Evolutionary conservation across 2,797 vertebrate species (phyloP).

Genomic region (Galaxias olidus): DNA sequence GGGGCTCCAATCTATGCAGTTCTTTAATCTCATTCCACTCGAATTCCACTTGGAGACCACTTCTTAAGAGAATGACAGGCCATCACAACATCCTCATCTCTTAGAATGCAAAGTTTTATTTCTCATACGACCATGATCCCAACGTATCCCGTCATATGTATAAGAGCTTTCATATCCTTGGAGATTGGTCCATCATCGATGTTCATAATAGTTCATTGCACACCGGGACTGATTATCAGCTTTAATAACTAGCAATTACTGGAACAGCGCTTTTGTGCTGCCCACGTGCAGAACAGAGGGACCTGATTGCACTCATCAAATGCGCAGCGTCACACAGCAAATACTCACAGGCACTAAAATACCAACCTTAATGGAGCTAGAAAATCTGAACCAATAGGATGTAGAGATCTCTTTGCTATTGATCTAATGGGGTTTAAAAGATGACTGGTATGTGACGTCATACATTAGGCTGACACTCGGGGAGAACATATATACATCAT

Average conservation of each 20-base stretch:
- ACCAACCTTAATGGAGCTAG: not conserved
- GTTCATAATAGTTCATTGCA: slow-evolving; percentile 54
- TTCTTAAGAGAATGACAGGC: slow-evolving; percentile 13
- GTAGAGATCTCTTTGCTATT: slow-evolving; percentile 17
- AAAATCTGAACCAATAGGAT: slow-evolving; percentile 4
- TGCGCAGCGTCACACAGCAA: slow-evolving; percentile 13
- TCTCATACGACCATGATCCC: slow-evolving; percentile 8
- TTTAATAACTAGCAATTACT: slow-evolving; percentile 60
- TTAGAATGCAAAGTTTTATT: slow-evolving; percentile 7
- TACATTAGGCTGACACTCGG: no score
- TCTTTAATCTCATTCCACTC: slow-evolving; percentile 6
- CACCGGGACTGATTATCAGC: slow-evolving; percentile 48
- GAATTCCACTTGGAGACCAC: slow-evolving; percentile 5
- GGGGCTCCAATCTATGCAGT: slow-evolving; percentile 11
- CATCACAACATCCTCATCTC: slow-evolving; percentile 17
- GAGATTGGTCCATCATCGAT: slow-evolving; percentile 41
- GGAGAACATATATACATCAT: not conserved
- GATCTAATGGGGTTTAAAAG: slow-evolving; percentile 16
- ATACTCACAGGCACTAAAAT: slow-evolving; percentile 12
- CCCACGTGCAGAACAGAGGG: slow-evolving; percentile 45
- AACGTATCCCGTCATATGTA: slow-evolving; percentile 18
- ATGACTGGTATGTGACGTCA: no score
- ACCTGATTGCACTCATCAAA: slow-evolving; percentile 48
- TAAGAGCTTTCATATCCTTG: slow-evolving; percentile 24
- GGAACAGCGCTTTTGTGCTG: slow-evolving; percentile 42